Base-by-base conservation (phyloP, 2,113 vertebrate species). In the Corvus cornix region DNA sequence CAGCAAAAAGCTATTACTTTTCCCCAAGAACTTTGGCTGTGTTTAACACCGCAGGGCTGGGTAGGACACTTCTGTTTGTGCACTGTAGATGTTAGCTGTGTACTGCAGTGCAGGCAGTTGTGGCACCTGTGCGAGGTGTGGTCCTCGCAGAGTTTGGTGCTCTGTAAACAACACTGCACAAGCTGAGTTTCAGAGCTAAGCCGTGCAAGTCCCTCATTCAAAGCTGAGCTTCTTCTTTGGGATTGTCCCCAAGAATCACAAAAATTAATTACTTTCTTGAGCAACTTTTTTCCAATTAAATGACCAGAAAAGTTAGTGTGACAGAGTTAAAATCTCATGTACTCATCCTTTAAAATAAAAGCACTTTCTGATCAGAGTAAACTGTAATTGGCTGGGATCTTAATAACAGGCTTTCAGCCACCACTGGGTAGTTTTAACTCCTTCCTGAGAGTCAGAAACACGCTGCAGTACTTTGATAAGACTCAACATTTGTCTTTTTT, bases 51-150 rank as follows among this genome's bases (percentile, higher is more conserved):
- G 31, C 28, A 37, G 43, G 17, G 37, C 70, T 35, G 43, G 35
- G 41, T 18, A 35, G 84, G 53, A 60, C 44, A 15, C 30, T 70
- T 49, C 41, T 83, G 23, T 41, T 37, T 52, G 51, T 39, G 64
- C 2, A 8, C 28, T 18, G 67, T 6, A 11, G 0, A 0, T 5
- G 24, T 20, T 22, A 24, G 39, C 10, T 18, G 8, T 1, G 20
- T 31, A n/a, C 48, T 27, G 5, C 31, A 10, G 11, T 16, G 46
- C 41, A 63, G 55, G 60, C 43, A 63, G 16, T 12, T 19, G 27
- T 17, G 44, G 43, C 62, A 53, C 31, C 39, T 27, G 62, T 31
- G 31, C 1, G 0, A 23, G 33, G 13, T 10, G 3, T 27, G 22
- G 28, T 44, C 27, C n/a, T 70, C 1, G 0, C 43, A 51, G 56